Evolutionary conservation across 2,888 invertebrate genomes (phyloP), one percentile per base, ranked within the genome.

Genomic region (Cremastobaeus sp.): DNA sequence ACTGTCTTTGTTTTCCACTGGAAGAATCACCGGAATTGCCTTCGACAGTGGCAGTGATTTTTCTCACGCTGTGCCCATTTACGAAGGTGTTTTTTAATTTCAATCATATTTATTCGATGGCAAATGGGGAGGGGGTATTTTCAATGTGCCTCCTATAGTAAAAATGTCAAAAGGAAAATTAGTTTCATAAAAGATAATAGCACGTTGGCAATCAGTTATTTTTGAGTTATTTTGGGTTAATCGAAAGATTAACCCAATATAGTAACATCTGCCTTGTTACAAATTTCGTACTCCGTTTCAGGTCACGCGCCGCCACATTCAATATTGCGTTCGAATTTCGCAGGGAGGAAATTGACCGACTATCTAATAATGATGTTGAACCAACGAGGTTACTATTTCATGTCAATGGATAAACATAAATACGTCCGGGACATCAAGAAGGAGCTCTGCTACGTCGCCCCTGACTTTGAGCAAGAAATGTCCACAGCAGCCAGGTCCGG

Each of bases 21-120:
- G 97, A 90, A 95, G 96, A 92, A 97, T 96, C 89, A 96, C 96
- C 88, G 96, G 96, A 92, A 96, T 96, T 89, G 97, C 97, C 77
- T 90, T 97, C 86, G 97, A 97, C 90, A 96, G 96, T 82, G 97
- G 97, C 79, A 97, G 97, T 90, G 97, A 97, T 90, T 97, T 97
- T 78, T 96, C 96, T 52, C 97, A 97, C 92, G 96, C 96, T 57
- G 79, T 97, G 73, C 97, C 97, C 88, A 96, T 97, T 91, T 97
- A 97, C 89, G 96, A 97, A 90, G 95, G 89, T 89, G 28, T 6
- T 41, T 41, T 14, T 4, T 35, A 3, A n/a, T n/a, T n/a, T n/a
- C n/a, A n/a, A n/a, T n/a, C n/a, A n/a, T n/a, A n/a, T n/a, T n/a
- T n/a, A n/a, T n/a, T n/a, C n/a, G n/a, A n/a, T n/a, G n/a, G n/a